Conservation (phyloP, 2,888 invertebrate species). For the Esperia sulphurella region DNA sequence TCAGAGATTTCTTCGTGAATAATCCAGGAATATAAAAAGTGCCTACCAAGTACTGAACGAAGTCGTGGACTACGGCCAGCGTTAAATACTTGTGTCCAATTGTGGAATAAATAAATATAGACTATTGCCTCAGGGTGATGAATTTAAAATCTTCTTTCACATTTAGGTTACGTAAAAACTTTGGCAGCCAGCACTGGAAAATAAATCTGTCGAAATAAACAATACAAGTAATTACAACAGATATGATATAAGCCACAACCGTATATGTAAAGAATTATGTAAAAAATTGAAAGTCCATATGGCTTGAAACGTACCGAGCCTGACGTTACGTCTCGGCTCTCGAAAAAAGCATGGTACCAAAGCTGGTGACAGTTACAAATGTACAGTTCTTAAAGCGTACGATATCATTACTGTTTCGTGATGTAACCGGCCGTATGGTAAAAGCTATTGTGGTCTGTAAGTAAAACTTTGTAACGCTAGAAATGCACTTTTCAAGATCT, state of each 20-base stretch:
- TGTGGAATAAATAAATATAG: too few relatives aligned
- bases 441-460: background rate
- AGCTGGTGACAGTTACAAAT: constrained; percentile 43
- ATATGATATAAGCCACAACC: constrained; percentile 3
- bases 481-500: background rate
- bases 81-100: too few relatives aligned
- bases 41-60: too few relatives aligned
- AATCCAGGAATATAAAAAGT: too few relatives aligned
- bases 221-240: constrained; percentile 6
- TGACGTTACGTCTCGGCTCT: constrained; percentile 10
- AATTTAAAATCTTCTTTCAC: background rate
- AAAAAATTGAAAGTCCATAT: constrained; percentile 20
- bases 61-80: too few relatives aligned
- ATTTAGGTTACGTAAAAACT: constrained; percentile 5
- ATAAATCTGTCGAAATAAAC: constrained; percentile 9
- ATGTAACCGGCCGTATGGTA: constrained; percentile 14
- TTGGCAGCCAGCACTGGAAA: background rate
- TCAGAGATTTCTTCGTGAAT: too few relatives aligned
- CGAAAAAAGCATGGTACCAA: constrained; percentile 22
- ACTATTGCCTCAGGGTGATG: too few relatives aligned
- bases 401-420: constrained; percentile 26
- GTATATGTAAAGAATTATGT: constrained; percentile 21
- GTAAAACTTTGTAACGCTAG: background rate
- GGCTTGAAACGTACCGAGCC: constrained; percentile 12
- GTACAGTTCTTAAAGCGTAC: constrained; percentile 17